A percentile compares a stretch with the other conserved stretches of the same genome.
Evolutionary conservation across 1,140 invertebrate genomes (phyloP).

Genomic region (Stenopsyche tienmushanensis): DNA sequence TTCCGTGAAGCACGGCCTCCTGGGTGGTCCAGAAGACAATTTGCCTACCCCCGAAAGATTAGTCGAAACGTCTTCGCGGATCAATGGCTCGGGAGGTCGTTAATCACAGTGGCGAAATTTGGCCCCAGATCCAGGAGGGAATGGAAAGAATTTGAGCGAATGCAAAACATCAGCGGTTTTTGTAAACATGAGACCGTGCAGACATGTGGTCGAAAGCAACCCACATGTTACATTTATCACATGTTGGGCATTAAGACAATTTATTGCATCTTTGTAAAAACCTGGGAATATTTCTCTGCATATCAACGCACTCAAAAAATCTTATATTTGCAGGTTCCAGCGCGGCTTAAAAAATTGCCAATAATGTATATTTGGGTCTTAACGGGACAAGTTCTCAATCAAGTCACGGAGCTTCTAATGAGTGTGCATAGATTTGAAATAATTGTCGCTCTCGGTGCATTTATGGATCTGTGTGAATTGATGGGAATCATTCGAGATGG

Average conservation of each 20-base stretch:
- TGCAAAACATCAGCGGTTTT: not conserved
- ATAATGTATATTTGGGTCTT: too few relatives aligned
- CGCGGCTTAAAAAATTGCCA: too few relatives aligned
- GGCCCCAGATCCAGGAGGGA: not conserved
- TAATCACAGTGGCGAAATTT: constrained; percentile 6
- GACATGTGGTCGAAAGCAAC: too few relatives aligned
- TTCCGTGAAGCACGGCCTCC: constrained; percentile 21
- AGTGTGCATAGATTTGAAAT: not conserved
- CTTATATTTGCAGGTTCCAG: too few relatives aligned
- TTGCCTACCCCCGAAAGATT: not conserved
- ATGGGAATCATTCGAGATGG: not conserved
- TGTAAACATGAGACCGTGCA: not conserved
- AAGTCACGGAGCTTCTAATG: too few relatives aligned
- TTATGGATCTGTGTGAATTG: not conserved
- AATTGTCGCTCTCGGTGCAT: not conserved
- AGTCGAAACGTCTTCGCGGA: not conserved
- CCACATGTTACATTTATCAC: too few relatives aligned
- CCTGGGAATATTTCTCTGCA: too few relatives aligned
- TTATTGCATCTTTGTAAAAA: too few relatives aligned
- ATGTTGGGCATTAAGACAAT: too few relatives aligned
- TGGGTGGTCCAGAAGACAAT: constrained; percentile 16
- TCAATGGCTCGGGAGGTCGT: not conserved
- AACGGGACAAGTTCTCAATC: too few relatives aligned
- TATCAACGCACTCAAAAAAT: too few relatives aligned
- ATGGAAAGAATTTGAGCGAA: too few relatives aligned